Evolutionary conservation across 53 echinoderm and acorn worm genomes (phyloP).

Genomic region (Holothuria leucospilota): DNA sequence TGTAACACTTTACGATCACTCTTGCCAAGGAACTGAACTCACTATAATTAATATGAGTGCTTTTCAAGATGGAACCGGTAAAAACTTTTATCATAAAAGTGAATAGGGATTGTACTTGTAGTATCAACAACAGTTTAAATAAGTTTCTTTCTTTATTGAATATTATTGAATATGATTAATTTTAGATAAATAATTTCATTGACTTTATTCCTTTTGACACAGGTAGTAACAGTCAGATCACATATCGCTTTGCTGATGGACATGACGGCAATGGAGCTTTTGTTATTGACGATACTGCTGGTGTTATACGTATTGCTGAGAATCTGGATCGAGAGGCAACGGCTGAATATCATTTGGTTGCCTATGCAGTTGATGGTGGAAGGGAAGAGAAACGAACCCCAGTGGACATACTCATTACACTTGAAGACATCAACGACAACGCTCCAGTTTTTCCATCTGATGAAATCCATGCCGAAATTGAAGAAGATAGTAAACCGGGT

Average conservation of each 20-base stretch:
- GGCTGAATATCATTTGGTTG: conserved; percentile 82
- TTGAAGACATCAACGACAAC: conserved; percentile 92
- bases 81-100: too few species aligned
- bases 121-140: too few species aligned
- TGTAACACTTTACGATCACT: too few species aligned
- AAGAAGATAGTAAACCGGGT: conserved; percentile 82
- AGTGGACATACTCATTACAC: conserved; percentile 65
- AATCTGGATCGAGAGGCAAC: conserved; percentile 84
- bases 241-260: conserved; percentile 87
- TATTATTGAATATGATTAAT: too few species aligned
- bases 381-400: conserved; percentile 66
- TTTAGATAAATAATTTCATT: too few species aligned
- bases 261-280: conserved; percentile 92
- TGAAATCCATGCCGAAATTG: conserved; percentile 73
- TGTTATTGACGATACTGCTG: conserved; percentile 86
- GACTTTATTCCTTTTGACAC: neutral
- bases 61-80: too few species aligned
- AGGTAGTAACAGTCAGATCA: conserved; percentile 88
- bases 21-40: too few species aligned
- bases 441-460: conserved; percentile 69
- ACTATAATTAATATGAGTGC: too few species aligned
- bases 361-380: conserved; percentile 82
- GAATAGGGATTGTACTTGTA: too few species aligned
- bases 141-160: too few species aligned
- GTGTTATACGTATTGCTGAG: conserved; percentile 85